Percentiles rank a stretch among this genome's conserved stretches.
Conservation (phyloP, 2,888 invertebrate genomes). For the Acholoe squamosa region DNA sequence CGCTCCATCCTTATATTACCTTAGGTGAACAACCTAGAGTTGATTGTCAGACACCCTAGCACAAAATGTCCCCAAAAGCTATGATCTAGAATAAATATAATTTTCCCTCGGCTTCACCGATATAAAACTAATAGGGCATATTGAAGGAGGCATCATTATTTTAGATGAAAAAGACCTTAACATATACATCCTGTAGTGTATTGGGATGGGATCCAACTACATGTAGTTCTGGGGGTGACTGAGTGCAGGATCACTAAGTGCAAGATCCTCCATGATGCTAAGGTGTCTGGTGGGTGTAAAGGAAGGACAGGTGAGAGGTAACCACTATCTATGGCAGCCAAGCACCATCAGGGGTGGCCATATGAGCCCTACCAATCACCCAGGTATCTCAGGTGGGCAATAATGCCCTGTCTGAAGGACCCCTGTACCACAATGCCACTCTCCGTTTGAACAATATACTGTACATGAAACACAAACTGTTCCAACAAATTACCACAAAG, state of each 20-base stretch:
- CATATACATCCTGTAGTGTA: too few relatives aligned
- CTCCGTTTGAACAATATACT: background rate
- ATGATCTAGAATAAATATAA: too few relatives aligned
- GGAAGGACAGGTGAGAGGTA: background rate
- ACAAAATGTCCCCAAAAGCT: too few relatives aligned
- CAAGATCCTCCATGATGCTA: background rate
- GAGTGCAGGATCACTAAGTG: slow-evolving; percentile 11
- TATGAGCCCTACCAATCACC: background rate
- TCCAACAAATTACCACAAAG: slow-evolving; percentile 19
- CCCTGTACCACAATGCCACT: background rate
- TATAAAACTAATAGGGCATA: too few relatives aligned
- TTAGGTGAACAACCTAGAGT: too few relatives aligned
- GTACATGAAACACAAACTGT: background rate
- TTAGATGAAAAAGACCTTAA: too few relatives aligned
- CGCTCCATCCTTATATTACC: background rate
- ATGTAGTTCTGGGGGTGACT: slow-evolving; percentile 28
- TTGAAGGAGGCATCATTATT: too few relatives aligned
- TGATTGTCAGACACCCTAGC: too few relatives aligned
- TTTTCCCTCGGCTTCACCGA: too few relatives aligned
- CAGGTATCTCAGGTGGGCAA: slow-evolving; percentile 12
- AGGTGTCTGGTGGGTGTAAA: background rate
- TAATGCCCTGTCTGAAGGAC: background rate
- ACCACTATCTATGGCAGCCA: background rate
- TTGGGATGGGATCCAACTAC: background rate
- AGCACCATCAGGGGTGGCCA: background rate